Evolutionary conservation across 2,113 vertebrate genomes (phyloP).

Genomic region (Nibea albiflora): DNA sequence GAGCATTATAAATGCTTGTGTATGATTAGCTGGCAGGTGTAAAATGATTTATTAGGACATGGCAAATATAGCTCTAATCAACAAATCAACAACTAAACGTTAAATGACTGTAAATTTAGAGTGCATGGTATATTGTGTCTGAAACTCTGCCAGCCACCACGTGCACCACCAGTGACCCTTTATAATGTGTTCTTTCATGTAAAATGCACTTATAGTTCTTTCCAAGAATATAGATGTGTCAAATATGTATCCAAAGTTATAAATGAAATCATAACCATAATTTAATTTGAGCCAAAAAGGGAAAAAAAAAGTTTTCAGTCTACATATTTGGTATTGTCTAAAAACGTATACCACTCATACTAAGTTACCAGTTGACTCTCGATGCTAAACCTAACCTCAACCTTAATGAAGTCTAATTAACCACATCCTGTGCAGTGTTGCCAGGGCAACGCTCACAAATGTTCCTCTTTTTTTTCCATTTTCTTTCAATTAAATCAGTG

Average conservation of each 20-base stretch:
- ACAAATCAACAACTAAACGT: slow-evolving; percentile 10
- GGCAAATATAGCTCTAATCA: background rate
- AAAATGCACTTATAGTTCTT: background rate
- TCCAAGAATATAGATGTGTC: background rate
- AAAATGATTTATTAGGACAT: background rate
- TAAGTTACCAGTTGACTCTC: background rate
- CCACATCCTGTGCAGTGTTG: background rate
- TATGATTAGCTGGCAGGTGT: slow-evolving; percentile 16
- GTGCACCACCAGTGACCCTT: background rate
- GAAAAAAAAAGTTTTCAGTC: background rate
- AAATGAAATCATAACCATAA: background rate
- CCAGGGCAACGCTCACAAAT: background rate
- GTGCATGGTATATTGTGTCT: background rate
- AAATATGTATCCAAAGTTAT: background rate
- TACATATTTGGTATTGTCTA: background rate
- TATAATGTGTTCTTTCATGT: background rate
- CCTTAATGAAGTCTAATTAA: background rate
- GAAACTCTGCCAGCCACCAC: background rate
- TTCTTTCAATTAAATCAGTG: slow-evolving; percentile 18
- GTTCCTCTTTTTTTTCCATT: background rate
- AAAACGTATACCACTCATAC: background rate
- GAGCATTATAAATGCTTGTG: background rate
- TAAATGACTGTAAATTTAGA: slow-evolving; percentile 17
- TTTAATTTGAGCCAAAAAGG: background rate
- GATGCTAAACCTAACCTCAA: background rate